These are phyloP conservation scores for Dasypolia templi DNA, from an alignment of 2,888 invertebrate species.

Conservation along the genomic window DNA sequence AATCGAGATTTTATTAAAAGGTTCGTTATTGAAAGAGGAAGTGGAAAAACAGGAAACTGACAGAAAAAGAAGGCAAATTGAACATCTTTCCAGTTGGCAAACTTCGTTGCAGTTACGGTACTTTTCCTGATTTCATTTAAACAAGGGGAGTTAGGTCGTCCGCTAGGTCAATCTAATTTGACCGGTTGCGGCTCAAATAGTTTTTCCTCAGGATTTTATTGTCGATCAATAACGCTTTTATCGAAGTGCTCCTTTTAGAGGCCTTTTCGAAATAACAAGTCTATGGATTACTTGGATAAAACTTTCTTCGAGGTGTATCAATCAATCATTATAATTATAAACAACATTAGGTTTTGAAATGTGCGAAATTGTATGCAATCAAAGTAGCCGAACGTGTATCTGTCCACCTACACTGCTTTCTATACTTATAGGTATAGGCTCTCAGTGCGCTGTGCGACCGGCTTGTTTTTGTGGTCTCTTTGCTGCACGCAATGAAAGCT, in stretches of 20 bases:
- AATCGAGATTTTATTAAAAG: constrained; percentile 11
- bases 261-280: not conserved
- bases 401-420: constrained; percentile 84
- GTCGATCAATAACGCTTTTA: constrained; percentile 46
- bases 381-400: constrained; percentile 66
- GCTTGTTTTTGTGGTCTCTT: constrained; percentile 61
- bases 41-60: constrained; percentile 21
- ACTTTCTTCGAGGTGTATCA: constrained; percentile 59
- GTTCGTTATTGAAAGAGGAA: constrained; percentile 14
- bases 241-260: constrained; percentile 20
- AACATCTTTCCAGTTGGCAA: constrained; percentile 38
- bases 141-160: constrained; percentile 54
- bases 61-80: constrained; percentile 34
- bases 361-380: constrained; percentile 69
- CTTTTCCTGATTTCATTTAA: constrained; percentile 62
- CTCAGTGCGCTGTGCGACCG: constrained; percentile 59
- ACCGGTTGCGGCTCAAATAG: constrained; percentile 50
- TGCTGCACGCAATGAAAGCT: constrained; percentile 79
- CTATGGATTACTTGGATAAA: constrained; percentile 20
- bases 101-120: constrained; percentile 46
- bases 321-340: constrained; percentile 60
- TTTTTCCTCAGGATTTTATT: constrained; percentile 47
- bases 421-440: constrained; percentile 58
- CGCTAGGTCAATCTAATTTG: constrained; percentile 61
- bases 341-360: constrained; percentile 44